Evolutionary conservation across 2,113 vertebrate genomes (phyloP), one percentile per base, ranked within the genome.

Genomic region (Equus quagga): DNA sequence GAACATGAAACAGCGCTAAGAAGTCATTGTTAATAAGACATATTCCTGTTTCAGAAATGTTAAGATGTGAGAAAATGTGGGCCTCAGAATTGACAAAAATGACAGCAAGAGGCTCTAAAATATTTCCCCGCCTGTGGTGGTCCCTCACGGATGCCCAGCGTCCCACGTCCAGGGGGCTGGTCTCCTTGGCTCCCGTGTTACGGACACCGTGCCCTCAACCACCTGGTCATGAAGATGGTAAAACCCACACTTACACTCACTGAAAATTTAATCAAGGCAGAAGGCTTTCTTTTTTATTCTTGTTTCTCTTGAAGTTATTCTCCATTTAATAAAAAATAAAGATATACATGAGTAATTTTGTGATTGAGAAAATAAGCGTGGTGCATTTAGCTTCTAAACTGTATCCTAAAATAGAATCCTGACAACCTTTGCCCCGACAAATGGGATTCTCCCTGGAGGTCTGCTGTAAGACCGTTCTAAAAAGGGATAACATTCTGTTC

Each of bases 401-500:
- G 3, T 28, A 58, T 93, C 91, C 86, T 73, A 81, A 94, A 93
- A 92, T 17, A 93, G 87, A 96, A 91, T 44, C 49, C 51, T 33
- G 88, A 64, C 5, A 76, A 84, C 70, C 79, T 94, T 36, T 91
- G 80, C 36, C 58, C 86, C 82, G 86, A 97, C 92, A 89, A 80
- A 67, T 44, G 90, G 41, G 69, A 67, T 36, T 69, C 51, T 64
- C 72, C 58, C 75, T 15, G 7, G 5, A 21, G 0, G 44, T 21
- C 41, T 79, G 49, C 15, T n/a, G 0, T 5, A 80, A 78, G 33
- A 26, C n/a, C n/a, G 49, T 69, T 95, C 93, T 84, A 86, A 76
- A 93, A 96, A 6, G 54, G 70, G 72, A 33, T 14, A 7, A 9
- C 28, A 12, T 70, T 28, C 33, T 65, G 54, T 28, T 36, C 56